Evolutionary conservation across 2,797 vertebrate genomes (phyloP), one percentile per base, ranked within the genome.

Genomic region (Argya squamiceps): DNA sequence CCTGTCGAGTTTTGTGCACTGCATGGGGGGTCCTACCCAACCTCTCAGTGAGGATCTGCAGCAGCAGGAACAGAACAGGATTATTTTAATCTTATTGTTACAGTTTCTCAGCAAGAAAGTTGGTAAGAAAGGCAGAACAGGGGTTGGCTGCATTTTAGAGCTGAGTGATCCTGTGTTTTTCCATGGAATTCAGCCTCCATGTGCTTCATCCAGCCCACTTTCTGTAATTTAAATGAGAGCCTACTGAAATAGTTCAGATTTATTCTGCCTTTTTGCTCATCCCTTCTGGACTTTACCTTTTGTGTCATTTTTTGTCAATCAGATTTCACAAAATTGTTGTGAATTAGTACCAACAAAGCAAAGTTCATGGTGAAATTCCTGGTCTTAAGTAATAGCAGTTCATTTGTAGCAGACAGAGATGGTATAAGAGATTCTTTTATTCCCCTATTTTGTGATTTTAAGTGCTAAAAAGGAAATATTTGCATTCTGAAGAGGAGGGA

Each of bases 41-140:
- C 18, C 73, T 89, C 58, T 44, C 3, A 1, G 27, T 5, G 39
- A 90, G 84, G 52, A 85, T 21, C 52, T 76, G 75, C 41, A 92
- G 74, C 6, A 73, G 64, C 81, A 83, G 81, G 34, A 80, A 9
- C 43, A 87, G 34, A 88, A 68, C 18, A 21, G 71, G 86, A 84
- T 93, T 95, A 62, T 84, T 34, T 79, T 93, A 91, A 97, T 94
- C 84, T 43, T 9, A 22, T 73, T 94, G 71, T 73, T 85, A 60
- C 9, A 43, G 63, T 84, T 87, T 70, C 77, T 87, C 81, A 64
- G 11, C 23, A 6, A 79, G 39, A 27, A 78, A 68, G 73, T 55
- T 41, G 74, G 41, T 55, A 3, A 47, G 29, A 32, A 63, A 70
- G 63, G 64, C 29, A 37, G 44, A 47, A 46, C 19, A 44, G n/a